Percentiles rank a stretch among this genome's conserved stretches.
phyloP scores from a whole-genome alignment of 2,888 invertebrate species.

The Rhagonycha fulva region DNA sequence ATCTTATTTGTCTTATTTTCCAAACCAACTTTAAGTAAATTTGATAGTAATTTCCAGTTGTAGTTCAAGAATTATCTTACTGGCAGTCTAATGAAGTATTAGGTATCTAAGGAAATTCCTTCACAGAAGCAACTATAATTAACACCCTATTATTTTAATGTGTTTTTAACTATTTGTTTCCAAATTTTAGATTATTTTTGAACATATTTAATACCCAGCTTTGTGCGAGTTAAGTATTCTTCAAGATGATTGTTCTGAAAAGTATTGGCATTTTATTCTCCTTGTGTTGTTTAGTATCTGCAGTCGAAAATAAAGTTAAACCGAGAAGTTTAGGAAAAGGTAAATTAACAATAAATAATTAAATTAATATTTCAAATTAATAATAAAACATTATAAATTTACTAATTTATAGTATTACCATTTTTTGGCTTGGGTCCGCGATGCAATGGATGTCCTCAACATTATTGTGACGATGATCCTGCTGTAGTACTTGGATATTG shows the following conservation, averaged over 20 bases:
- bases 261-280: background rate
- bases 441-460: conserved; percentile 63
- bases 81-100: background rate
- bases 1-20: background rate
- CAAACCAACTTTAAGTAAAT: background rate
- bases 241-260: background rate
- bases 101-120: background rate
- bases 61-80: background rate
- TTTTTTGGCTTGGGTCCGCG: conserved; percentile 59
- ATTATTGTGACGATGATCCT: conserved; percentile 63
- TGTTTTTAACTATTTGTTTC: conserved; percentile 1
- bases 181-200: background rate
- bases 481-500: conserved; percentile 67
- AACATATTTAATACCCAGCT: background rate
- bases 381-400: background rate
- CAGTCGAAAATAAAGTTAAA: background rate
- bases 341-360: background rate
- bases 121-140: background rate
- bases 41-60: background rate
- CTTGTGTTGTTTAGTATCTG: background rate
- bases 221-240: background rate
- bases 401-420: conserved; percentile 45
- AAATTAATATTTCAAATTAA: background rate
- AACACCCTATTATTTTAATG: background rate
- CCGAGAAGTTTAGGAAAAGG: background rate